Evolutionary conservation across 2,113 vertebrate genomes (phyloP).

Genomic region (Megaceryle maxima): DNA sequence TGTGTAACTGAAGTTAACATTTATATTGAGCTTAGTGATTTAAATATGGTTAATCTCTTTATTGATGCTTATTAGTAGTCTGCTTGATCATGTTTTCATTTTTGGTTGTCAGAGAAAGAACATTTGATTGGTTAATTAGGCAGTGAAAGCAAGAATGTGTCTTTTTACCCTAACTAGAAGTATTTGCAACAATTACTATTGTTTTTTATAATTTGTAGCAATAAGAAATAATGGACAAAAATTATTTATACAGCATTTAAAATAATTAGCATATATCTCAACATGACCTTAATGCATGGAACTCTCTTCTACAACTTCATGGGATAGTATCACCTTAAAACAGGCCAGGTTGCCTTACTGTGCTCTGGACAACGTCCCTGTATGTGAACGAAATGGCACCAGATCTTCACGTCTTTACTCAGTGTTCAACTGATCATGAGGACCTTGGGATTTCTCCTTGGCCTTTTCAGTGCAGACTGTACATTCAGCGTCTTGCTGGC

Average conservation of each 20-base stretch:
- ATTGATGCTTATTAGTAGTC: background rate
- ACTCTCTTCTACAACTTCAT: background rate
- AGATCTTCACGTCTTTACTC: background rate
- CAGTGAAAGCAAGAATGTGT: background rate
- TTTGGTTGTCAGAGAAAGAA: background rate
- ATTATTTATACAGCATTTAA: background rate
- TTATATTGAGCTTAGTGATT: constrained; percentile 4
- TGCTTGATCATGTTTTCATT: background rate
- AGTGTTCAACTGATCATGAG: background rate
- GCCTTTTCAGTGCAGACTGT: background rate
- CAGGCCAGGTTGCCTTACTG: background rate
- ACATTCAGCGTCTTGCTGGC: background rate
- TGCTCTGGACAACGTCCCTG: background rate
- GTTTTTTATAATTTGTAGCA: background rate
- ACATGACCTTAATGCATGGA: background rate
- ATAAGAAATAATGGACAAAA: background rate
- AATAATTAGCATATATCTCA: background rate
- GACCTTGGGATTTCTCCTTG: background rate
- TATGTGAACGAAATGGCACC: background rate
- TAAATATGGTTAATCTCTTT: constrained; percentile 26
- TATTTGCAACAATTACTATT: background rate
- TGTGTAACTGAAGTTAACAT: background rate
- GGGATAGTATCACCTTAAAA: background rate
- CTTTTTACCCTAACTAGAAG: background rate
- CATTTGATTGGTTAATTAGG: background rate